These are phyloP conservation scores for Symphodus melops DNA, from an alignment of 2,113 vertebrate species.

Conservation along the genomic window DNA sequence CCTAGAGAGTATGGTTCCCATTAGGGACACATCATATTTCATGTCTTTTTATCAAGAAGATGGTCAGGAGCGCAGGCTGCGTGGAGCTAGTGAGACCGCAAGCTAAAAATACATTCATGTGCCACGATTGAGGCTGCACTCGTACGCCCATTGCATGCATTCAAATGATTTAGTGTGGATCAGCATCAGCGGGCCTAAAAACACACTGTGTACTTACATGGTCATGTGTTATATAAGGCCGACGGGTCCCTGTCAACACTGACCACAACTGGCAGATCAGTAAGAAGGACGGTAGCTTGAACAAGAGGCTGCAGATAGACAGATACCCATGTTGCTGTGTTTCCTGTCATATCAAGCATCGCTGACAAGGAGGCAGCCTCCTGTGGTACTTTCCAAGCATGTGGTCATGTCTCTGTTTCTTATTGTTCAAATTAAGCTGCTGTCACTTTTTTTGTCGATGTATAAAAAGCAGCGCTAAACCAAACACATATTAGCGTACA, in stretches of 20 bases:
- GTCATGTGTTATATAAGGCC: slow-evolving; percentile 52
- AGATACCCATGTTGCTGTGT: neutral
- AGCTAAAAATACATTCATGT: slow-evolving; percentile 75
- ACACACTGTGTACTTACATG: slow-evolving; percentile 61
- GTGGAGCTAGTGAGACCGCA: slow-evolving; percentile 50
- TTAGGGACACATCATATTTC: slow-evolving; percentile 78
- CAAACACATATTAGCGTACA: too few relatives aligned
- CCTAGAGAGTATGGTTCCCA: slow-evolving; percentile 63
- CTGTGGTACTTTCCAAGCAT: neutral
- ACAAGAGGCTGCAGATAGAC: neutral
- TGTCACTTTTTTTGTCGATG: too few relatives aligned
- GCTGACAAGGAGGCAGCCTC: neutral
- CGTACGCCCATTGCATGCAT: slow-evolving; percentile 70
- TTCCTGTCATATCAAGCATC: neutral
- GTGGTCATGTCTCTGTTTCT: neutral
- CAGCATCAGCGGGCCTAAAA: slow-evolving; percentile 47
- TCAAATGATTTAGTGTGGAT: slow-evolving; percentile 69
- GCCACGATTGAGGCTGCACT: slow-evolving; percentile 57
- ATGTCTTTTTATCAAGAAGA: slow-evolving; percentile 80
- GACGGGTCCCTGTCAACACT: slow-evolving; percentile 36
- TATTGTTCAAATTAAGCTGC: too few relatives aligned
- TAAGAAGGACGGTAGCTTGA: slow-evolving; percentile 2
- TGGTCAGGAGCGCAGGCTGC: slow-evolving; percentile 52
- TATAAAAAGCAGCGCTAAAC: too few relatives aligned
- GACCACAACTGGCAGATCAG: slow-evolving; percentile 35